These are phyloP conservation scores for Microtus ochrogaster DNA, from an alignment of 2,113 vertebrate species.

Conservation along the genomic window DNA sequence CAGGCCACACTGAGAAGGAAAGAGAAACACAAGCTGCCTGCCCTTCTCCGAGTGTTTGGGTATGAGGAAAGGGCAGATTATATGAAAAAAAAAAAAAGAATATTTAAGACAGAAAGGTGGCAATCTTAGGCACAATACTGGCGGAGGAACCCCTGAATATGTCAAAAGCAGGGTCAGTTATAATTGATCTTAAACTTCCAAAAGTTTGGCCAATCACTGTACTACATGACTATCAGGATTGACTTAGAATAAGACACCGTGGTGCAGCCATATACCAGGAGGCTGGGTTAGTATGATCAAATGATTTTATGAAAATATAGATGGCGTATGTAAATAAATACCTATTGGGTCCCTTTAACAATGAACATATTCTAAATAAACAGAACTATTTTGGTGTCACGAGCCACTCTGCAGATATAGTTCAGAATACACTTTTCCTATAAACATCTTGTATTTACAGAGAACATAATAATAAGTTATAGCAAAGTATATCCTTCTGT, in stretches of 20 bases:
- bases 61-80: background rate
- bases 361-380: slow-evolving; percentile 87
- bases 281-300: slow-evolving; percentile 83
- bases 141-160: slow-evolving; percentile 78
- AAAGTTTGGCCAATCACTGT: slow-evolving; percentile 75
- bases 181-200: slow-evolving; percentile 72
- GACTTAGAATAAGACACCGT: slow-evolving; percentile 77
- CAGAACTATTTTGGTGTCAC: slow-evolving; percentile 85
- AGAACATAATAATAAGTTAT: slow-evolving; percentile 90
- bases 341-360: slow-evolving; percentile 85
- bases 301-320: slow-evolving; percentile 80
- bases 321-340: slow-evolving; percentile 88
- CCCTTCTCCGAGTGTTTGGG: background rate
- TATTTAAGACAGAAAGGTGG: slow-evolving; percentile 82
- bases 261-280: slow-evolving; percentile 74
- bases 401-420: slow-evolving; percentile 84
- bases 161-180: slow-evolving; percentile 77
- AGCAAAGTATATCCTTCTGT: slow-evolving; percentile 89
- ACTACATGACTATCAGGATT: slow-evolving; percentile 70
- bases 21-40: fast-evolving
- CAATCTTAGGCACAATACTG: slow-evolving; percentile 77
- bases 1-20: background rate
- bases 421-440: slow-evolving; percentile 88
- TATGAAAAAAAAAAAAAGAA: background rate
- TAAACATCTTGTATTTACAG: slow-evolving; percentile 91